Conservation (phyloP, 1,140 invertebrate genomes). For the Drosophila ambigua region DNA sequence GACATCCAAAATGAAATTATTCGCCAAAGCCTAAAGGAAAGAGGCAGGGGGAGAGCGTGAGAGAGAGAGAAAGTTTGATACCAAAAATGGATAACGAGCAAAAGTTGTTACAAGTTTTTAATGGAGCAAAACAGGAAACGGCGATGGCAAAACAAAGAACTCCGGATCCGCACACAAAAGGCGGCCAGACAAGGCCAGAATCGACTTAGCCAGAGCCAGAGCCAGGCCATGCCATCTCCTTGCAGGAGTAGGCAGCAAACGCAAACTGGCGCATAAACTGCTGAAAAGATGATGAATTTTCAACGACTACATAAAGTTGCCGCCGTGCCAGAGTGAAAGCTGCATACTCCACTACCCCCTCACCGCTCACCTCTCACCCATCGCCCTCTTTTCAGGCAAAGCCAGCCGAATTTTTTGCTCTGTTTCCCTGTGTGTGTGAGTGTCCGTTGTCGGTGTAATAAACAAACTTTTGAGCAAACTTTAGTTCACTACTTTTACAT, state of each 20-base stretch:
- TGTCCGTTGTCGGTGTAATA: conserved; percentile 75
- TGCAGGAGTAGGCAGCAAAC: conserved; percentile 56
- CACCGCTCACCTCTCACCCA: no score
- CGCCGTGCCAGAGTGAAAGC: conserved; percentile 9
- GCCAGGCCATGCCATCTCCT: no score
- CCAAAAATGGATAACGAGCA: conserved; percentile 70
- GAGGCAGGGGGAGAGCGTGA: no score
- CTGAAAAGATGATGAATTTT: conserved; percentile 81
- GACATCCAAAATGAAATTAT: conserved; percentile 71
- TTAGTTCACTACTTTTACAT: conserved; percentile 67
- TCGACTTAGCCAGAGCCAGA: conserved; percentile 8
- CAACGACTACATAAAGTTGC: conserved; percentile 63
- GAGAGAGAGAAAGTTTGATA: background rate
- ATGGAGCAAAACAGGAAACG: conserved; percentile 59
- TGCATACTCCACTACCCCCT: background rate
- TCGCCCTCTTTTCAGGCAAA: conserved; percentile 9
- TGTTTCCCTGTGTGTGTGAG: conserved; percentile 18
- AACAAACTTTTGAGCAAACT: conserved; percentile 81
- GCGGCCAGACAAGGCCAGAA: conserved; percentile 11
- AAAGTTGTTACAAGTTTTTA: conserved; percentile 83
- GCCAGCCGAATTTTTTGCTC: conserved; percentile 49
- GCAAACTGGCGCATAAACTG: conserved; percentile 74
- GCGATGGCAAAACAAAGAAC: conserved; percentile 46
- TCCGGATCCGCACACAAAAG: conserved; percentile 1
- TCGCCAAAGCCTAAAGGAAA: background rate